Base-by-base conservation (phyloP, 2,797 vertebrate species). In the Eospalax fontanierii region DNA sequence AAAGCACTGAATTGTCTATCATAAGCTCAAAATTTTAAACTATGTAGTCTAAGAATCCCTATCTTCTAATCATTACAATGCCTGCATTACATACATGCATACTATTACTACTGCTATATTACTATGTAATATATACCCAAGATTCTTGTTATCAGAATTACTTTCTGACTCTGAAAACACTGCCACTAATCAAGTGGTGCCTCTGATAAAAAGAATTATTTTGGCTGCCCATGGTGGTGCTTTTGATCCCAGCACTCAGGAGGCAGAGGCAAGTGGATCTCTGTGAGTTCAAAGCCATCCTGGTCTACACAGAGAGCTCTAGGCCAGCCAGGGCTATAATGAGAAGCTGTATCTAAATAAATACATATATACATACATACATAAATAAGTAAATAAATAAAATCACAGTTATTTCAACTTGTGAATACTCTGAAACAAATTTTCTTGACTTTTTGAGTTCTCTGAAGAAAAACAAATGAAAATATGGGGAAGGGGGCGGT, bases 21-120 rank as follows among this genome's bases (percentile, higher is more conserved):
- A 95, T 26, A 2, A 93, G 71, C 22, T 96, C 46, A 43, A 92
- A 43, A 86, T 88, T 76, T 92, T 71, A 94, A 93, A 90, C 54
- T 70, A 85, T n/a, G 35, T 0, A 70, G n/a, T 83, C 40, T 91
- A 66, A 93, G 38, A 91, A 87, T 59, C n/a, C 50, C 38, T 63
- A 75, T 50, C 57, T 81, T 68, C 68, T 80, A 50, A 90, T 46
- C 73, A 75, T 26, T 65, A 50, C 33, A 88, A 74, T 86, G 63
- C 10, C 57, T 86, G 82, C 1, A 70, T 78, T 91, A 82, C 33
- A 91, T 54, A 54, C 33, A 59, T 38, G 35, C 40, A 82, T 28
- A 57, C 43, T 82, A 43, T 18, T 15, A 74, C 16, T 71, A 85
- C 9, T 35, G 14, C 11, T 6, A 11, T 50, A n/a, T 28, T 75